These are phyloP conservation scores for Augochlora pura DNA, from an alignment of 1,140 invertebrate genomes.

Conservation along the genomic window DNA sequence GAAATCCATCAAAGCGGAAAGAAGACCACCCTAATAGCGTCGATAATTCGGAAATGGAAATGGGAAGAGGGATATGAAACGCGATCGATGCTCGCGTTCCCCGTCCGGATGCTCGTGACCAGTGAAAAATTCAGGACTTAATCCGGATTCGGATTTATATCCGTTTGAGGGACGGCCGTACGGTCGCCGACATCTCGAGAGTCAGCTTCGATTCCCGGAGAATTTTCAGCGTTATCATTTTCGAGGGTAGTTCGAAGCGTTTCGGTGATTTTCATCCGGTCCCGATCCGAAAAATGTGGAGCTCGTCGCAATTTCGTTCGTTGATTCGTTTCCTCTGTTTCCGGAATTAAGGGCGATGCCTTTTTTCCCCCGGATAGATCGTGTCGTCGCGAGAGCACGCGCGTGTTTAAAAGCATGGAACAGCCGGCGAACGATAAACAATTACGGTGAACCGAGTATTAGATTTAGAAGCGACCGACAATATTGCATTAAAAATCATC, in stretches of 20 bases:
- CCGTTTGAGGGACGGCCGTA: neutral
- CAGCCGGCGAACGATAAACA: too few species aligned
- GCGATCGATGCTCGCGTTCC: neutral
- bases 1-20: too few species aligned
- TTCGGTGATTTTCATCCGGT: neutral
- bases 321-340: too few species aligned
- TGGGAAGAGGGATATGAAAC: neutral
- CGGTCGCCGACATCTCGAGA: neutral
- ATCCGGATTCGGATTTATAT: slow-evolving; percentile 5
- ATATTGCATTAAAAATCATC: too few species aligned
- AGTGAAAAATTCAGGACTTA: slow-evolving; percentile 4
- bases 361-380: too few species aligned
- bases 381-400: too few species aligned
- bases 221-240: neutral
- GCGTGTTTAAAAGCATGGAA: too few species aligned
- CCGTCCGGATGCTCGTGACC: neutral
- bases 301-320: too few species aligned
- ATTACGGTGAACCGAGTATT: too few species aligned
- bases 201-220: neutral
- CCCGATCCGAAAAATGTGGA: neutral
- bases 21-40: too few species aligned
- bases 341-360: too few species aligned
- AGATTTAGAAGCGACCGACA: too few species aligned
- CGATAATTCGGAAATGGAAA: neutral
- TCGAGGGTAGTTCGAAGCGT: neutral